These are phyloP conservation scores for Stichodactyla helianthus DNA, from an alignment of 64 coral and sea anemone genomes.

Conservation along the genomic window DNA sequence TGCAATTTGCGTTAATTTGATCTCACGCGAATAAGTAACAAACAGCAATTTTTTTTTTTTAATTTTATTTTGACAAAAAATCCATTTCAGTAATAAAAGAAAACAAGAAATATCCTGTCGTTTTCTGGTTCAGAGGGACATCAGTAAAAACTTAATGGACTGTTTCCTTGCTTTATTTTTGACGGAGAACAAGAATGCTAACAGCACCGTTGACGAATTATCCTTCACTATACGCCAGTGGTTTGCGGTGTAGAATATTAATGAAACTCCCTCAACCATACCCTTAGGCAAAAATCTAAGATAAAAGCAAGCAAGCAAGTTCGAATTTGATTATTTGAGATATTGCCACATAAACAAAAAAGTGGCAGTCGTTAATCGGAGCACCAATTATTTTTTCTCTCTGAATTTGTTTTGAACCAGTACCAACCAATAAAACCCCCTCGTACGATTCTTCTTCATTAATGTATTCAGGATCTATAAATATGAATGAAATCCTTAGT, in stretches of 20 bases:
- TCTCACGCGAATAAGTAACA: background rate
- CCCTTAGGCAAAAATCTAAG: background rate
- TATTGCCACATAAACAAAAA: background rate
- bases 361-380: background rate
- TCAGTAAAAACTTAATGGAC: background rate
- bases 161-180: slow-evolving; percentile 1
- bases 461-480: background rate
- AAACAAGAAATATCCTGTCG: background rate
- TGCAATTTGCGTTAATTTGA: background rate
- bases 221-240: background rate
- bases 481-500: background rate
- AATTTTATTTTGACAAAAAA: background rate
- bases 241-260: slow-evolving; percentile 6
- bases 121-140: background rate
- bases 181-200: background rate
- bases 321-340: slow-evolving; percentile 7
- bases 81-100: background rate
- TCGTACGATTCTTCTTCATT: background rate
- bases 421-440: background rate
- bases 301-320: slow-evolving; percentile 10
- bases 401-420: background rate
- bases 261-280: background rate
- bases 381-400: background rate
- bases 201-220: background rate
- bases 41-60: background rate